Conservation (phyloP, 2,113 vertebrate species). For the Suricata suricatta region DNA sequence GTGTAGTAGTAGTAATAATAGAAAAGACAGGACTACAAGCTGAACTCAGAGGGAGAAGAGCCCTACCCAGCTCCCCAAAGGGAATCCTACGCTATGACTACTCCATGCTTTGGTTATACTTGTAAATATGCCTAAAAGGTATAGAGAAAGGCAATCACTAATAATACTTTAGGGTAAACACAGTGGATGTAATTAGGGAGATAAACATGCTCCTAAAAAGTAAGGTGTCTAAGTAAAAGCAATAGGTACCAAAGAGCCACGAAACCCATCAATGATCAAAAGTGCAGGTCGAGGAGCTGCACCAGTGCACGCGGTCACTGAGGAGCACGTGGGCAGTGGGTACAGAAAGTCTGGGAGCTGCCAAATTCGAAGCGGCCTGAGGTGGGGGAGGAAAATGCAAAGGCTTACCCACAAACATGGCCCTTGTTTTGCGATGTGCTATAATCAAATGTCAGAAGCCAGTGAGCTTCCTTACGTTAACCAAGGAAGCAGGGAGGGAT, state of each 20-base stretch:
- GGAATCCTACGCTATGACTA: background rate
- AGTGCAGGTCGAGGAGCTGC: background rate
- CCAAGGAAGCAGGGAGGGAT: slow-evolving; percentile 24
- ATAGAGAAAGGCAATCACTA: background rate
- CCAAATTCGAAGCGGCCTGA: background rate
- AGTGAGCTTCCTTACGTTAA: slow-evolving; percentile 55
- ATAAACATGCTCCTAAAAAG: background rate
- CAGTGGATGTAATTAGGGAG: background rate
- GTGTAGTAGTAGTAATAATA: background rate
- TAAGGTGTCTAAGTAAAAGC: background rate
- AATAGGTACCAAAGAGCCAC: background rate
- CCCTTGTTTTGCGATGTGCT: slow-evolving; percentile 39
- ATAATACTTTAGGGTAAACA: background rate
- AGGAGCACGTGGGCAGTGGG: background rate
- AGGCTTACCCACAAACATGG: background rate
- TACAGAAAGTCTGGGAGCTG: background rate
- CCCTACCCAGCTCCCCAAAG: background rate
- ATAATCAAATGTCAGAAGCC: slow-evolving; percentile 64
- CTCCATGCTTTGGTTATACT: background rate
- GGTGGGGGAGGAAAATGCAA: background rate
- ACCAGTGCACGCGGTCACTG: too few species aligned
- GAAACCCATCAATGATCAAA: background rate
- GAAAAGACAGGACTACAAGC: background rate
- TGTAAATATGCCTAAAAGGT: background rate
- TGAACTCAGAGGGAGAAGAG: background rate